Base-by-base conservation (phyloP, 2,888 invertebrate genomes). In the Hylaea fasciaria region DNA sequence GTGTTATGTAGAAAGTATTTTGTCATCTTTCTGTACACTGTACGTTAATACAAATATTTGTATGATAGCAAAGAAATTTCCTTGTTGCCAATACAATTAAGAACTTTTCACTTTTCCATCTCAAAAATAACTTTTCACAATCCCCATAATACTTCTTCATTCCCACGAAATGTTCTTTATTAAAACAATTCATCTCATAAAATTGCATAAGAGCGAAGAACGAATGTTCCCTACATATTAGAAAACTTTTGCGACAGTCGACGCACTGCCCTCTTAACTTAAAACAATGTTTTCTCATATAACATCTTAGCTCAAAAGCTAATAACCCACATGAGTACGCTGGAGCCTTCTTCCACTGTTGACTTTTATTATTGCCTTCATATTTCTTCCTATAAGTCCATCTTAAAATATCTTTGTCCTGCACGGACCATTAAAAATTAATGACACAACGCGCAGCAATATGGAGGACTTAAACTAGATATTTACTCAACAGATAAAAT, bases 201-300 rank as follows among this genome's bases (percentile, higher is more conserved):
- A 48, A 48, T 48, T 55, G 47, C 43, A 37, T 37, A 2, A 37
- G n/a, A 4, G 40, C 8, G 8, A 5, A 22, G 29, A 17, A 48
- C 14, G 50, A 41, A 50, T 41, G 17, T 45, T 55, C 48, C 16
- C 51, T 40, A 47, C 52, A 57, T 57, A 65, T 58, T 51, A 55
- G 13, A 45, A 59, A 52, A 56, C 47, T 53, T 60, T 39, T n/a
- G 28, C 46, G 17, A 55, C 52, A 49, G 22, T 14, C 10, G 17
- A 46, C 54, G 44, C 59, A 50, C 55, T 41, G 57, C 48, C 45
- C 73, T 72, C 67, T 76, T 65, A 62, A 76, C 76, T 71, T 69
- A 71, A 74, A 71, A 76, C 77, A 73, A 79, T 76, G 77, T 82
- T 82, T 78, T 78, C 76, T 78, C 70, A 74, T 72, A 75, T 77